A percentile compares a stretch with the other conserved stretches of the same genome.
Evolutionary conservation across 2,113 vertebrate genomes (phyloP).

Genomic region (Alces alces): DNA sequence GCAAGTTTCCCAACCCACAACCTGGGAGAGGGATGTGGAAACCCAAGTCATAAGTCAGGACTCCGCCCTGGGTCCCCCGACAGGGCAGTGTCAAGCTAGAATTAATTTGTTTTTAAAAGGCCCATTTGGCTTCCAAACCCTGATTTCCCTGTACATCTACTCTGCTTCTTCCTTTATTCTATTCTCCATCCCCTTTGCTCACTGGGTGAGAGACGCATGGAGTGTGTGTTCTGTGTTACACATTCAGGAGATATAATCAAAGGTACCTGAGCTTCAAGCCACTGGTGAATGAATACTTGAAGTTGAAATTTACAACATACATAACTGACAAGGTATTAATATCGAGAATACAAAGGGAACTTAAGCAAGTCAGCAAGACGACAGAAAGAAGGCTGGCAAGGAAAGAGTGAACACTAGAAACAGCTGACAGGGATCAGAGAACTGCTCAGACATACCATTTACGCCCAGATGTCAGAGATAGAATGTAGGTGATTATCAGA

Average conservation of each 20-base stretch:
- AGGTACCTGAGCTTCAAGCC: not conserved
- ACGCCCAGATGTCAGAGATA: fast-evolving
- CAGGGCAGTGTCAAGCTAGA: not conserved
- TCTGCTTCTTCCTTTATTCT: not conserved
- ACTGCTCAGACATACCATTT: fast-evolving
- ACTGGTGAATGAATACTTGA: not conserved
- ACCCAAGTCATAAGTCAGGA: not conserved
- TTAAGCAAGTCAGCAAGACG: too few species aligned
- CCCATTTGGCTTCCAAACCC: not conserved
- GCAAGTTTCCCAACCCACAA: not conserved
- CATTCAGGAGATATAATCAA: fast-evolving
- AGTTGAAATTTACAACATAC: not conserved
- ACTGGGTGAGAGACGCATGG: fast-evolving
- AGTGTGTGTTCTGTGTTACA: fast-evolving
- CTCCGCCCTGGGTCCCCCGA: not conserved
- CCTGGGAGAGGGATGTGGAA: not conserved
- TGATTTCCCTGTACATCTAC: fast-evolving
- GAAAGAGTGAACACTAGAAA: fast-evolving
- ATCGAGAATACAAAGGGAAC: not conserved
- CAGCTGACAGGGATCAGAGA: fast-evolving
- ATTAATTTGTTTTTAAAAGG: not conserved
- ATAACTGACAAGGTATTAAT: not conserved
- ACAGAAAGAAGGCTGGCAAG: fast-evolving
- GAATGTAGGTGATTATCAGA: fast-evolving
- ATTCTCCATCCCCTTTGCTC: fast-evolving